Base-by-base conservation (phyloP, 1,140 invertebrate species). In the Camponotus pennsylvanicus region DNA sequence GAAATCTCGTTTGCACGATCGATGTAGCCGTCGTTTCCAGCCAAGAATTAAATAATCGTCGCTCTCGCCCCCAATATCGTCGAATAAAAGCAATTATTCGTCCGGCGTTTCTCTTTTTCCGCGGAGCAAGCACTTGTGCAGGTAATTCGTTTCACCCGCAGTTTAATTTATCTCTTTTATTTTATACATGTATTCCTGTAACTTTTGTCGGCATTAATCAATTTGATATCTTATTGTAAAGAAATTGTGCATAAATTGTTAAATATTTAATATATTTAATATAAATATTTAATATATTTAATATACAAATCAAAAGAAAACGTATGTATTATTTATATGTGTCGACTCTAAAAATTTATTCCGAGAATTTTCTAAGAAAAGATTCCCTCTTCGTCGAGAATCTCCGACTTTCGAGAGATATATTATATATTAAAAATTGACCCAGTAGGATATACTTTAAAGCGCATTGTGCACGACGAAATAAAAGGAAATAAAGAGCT, bases 31-130 rank as follows among this genome's bases (percentile, higher is more conserved):
- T 79, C 63, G n/a, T 55, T 79, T 71, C 21, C 78, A 82, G 37
- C 52, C 15, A 34, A 71, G 37, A 82, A 42, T 82, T 82, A 59
- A 82, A 82, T 71, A 59, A 82, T 82, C 66, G 15, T 70, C 21
- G 21, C 27, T 45, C 21, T 70, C 64, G 34, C 63, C 3, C 21
- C 18, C 77, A 55, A 59, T 82, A 82, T 59, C 45, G 32, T 11
- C 52, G 52, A 71, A 70, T 57, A 59, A 82, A 57, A 82, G 66
- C 78, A 82, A 82, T 82, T 82, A 71, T 40, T 82, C 55, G 37
- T 15, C 1, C 3, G 52, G 40, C 37, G 11, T 59, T 82, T 71
- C 78, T 82, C 52, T 71, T 45, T 42, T 82, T 82, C 37, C 15
- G 66, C 37, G 8, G 37, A 8, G 40, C 49, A 21, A 40, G 11